Evolutionary conservation across 2,888 invertebrate species (phyloP).

Genomic region (Magallana nippona): DNA sequence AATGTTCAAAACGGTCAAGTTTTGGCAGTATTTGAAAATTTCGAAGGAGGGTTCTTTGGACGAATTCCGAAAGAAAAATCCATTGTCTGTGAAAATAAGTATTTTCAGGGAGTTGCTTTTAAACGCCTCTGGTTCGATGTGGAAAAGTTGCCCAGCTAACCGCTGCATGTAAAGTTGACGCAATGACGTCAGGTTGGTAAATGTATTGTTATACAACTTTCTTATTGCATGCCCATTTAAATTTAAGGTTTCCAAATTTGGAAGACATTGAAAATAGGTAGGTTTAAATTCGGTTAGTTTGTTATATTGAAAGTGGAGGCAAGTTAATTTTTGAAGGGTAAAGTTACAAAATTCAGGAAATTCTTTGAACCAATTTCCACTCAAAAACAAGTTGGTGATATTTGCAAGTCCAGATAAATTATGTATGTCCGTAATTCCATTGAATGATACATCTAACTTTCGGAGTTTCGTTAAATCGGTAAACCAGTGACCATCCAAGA

Average conservation of each 20-base stretch:
- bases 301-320: slow-evolving; percentile 20
- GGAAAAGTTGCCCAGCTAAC: slow-evolving; percentile 18
- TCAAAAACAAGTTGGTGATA: slow-evolving; percentile 20
- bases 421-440: background rate
- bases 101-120: slow-evolving; percentile 14
- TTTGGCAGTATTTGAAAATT: background rate
- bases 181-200: slow-evolving; percentile 31
- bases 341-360: slow-evolving; percentile 44
- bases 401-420: slow-evolving; percentile 34
- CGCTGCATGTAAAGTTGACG: background rate
- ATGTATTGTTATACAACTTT: slow-evolving; percentile 43
- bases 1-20: slow-evolving; percentile 21
- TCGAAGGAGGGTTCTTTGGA: background rate
- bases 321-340: slow-evolving; percentile 13
- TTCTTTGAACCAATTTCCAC: slow-evolving; percentile 11
- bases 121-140: slow-evolving; percentile 32
- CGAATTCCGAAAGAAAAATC: background rate
- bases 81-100: slow-evolving; percentile 14
- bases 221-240: slow-evolving; percentile 45
- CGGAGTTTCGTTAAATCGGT: background rate
- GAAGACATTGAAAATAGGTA: slow-evolving; percentile 47
- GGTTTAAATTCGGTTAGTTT: slow-evolving; percentile 38
- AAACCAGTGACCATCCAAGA: slow-evolving; percentile 4
- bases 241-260: slow-evolving; percentile 37
- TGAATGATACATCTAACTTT: slow-evolving; percentile 32